A percentile compares a stretch with the other conserved stretches of the same genome.
These are phyloP conservation scores for Saccostrea glomerata DNA, from an alignment of 1,140 invertebrate genomes.

Conservation along the genomic window DNA sequence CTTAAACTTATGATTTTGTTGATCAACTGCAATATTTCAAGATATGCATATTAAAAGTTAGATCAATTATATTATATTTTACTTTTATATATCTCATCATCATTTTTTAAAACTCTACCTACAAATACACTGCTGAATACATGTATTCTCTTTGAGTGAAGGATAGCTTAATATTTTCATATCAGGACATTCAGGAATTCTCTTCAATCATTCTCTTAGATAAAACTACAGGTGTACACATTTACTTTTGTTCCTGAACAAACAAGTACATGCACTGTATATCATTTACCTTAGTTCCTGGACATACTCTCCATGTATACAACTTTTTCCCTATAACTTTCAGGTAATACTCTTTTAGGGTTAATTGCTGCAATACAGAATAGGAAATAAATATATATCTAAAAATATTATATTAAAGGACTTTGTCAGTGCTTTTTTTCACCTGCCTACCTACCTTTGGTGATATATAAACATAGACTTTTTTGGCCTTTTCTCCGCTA, in stretches of 20 bases:
- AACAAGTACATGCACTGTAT: not conserved
- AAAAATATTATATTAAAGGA: too few species aligned
- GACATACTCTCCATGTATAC: constrained; percentile 94
- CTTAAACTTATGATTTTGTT: too few species aligned
- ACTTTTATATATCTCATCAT: too few species aligned
- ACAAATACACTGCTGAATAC: too few species aligned
- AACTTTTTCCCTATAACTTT: constrained; percentile 95
- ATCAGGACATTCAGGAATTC: too few species aligned
- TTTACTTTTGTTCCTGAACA: not conserved
- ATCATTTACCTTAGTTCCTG: constrained; percentile 89
- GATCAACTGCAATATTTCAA: too few species aligned
- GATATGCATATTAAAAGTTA: too few species aligned
- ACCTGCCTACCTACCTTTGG: constrained; percentile 75
- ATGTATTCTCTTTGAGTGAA: too few species aligned
- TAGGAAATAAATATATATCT: not conserved
- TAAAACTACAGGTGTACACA: not conserved
- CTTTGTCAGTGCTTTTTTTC: too few species aligned
- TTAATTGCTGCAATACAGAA: constrained; percentile 85
- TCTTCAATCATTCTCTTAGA: not conserved
- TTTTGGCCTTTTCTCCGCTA: constrained; percentile 87
- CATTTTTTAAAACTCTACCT: too few species aligned
- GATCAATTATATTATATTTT: too few species aligned
- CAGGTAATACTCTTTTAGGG: constrained; percentile 94
- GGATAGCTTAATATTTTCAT: too few species aligned
- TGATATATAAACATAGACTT: constrained; percentile 89